Evolutionary conservation across 2,797 vertebrate species (phyloP).

Genomic region (Siniperca undulata): DNA sequence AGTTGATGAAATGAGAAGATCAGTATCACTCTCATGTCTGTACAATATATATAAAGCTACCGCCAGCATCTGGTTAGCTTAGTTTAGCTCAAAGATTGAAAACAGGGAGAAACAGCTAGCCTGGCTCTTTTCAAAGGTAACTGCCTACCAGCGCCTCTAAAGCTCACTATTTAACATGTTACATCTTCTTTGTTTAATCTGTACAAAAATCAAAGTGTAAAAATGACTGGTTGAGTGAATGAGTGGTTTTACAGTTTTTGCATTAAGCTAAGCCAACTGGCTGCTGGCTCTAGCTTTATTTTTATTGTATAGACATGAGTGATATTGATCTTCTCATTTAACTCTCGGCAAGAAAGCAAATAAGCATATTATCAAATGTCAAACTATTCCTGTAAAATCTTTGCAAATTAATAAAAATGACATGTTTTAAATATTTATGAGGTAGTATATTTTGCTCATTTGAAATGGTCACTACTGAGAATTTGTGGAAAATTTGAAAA

Average conservation of each 20-base stretch:
- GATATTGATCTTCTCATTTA: not conserved
- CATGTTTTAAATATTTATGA: not conserved
- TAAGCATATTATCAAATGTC: not conserved
- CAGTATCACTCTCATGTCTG: not conserved
- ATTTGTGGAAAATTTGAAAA: not conserved
- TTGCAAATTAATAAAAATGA: not conserved
- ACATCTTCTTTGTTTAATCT: too few relatives aligned
- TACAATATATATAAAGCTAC: not conserved
- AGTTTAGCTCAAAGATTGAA: not conserved
- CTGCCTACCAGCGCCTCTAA: not conserved
- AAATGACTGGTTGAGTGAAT: not conserved
- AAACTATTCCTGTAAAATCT: not conserved
- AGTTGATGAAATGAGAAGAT: not conserved
- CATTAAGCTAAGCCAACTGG: not conserved
- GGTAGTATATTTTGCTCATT: slow-evolving; percentile 5
- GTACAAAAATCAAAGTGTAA: not conserved
- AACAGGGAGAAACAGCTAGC: not conserved
- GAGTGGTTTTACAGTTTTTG: too few relatives aligned
- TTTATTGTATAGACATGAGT: not conserved
- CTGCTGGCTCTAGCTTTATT: not conserved
- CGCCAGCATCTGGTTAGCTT: slow-evolving; percentile 13
- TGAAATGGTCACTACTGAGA: slow-evolving; percentile 5
- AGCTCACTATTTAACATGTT: not conserved
- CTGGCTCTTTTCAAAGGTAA: too few relatives aligned
- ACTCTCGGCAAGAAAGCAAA: not conserved